Conservation (phyloP, 2,113 vertebrate species). For the Elaphurus davidianus region DNA sequence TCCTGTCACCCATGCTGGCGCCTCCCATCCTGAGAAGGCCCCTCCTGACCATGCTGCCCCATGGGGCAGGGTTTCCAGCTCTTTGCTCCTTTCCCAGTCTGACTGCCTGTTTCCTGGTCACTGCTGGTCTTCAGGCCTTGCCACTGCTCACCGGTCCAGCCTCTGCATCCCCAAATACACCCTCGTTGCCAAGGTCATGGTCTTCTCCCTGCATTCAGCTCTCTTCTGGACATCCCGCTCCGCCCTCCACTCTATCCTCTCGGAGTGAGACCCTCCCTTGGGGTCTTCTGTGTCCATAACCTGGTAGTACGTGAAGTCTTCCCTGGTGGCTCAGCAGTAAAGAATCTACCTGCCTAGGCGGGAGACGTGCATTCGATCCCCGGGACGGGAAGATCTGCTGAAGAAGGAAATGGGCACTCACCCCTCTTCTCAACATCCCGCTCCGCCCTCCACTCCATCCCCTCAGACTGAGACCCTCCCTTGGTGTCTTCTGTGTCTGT, state of each 20-base stretch:
- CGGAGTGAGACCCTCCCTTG: neutral
- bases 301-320: neutral
- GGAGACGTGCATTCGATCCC: neutral
- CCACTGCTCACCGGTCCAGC: neutral
- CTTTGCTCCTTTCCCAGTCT: neutral
- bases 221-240: neutral
- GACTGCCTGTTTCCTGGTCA: neutral
- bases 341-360: neutral
- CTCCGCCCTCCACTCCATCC: too few species aligned
- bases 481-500: neutral
- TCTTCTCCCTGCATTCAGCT: too few species aligned
- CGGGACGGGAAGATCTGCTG: neutral
- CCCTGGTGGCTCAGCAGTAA: neutral
- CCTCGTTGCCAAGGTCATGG: neutral
- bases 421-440: neutral
- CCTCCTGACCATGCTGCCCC: neutral
- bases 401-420: neutral
- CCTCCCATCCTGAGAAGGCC: neutral
- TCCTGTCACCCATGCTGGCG: accelerated
- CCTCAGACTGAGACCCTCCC: neutral
- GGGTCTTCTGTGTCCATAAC: neutral
- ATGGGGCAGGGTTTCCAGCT: neutral
- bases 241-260: too few species aligned
- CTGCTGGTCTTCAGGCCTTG: neutral
- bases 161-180: neutral